Base-by-base conservation (phyloP, 2,113 vertebrate species). In the Dromaius novaehollandiae region DNA sequence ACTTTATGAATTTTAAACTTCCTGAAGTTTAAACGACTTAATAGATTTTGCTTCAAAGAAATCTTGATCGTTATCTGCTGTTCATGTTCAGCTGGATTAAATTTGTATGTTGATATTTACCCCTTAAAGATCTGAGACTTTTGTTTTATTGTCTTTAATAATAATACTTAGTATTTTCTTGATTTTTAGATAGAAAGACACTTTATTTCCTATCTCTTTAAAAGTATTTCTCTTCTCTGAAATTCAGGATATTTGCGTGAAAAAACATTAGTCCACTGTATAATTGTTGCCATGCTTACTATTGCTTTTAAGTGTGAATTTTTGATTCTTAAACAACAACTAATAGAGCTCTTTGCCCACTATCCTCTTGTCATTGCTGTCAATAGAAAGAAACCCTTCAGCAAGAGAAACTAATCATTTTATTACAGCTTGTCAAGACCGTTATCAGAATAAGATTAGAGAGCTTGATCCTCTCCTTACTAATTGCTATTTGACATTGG, bases 311-410 rank as follows among this genome's bases (percentile, higher is more conserved):
- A 91, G 76, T 83, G 91, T 86, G 89, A 95, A 86, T 34, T 44
- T 68, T n/a, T 94, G 68, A 94, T 91, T 83, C 88, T 51, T 83
- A 84, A 88, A 86, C 86, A 94, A 26, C 82, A 94, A 73, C 80
- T 92, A 91, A 82, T 60, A 86, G 80, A 90, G 51, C 64, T 93
- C 87, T 74, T 91, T 85, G 75, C 63, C 82, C 87, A 71, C 87
- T 89, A 22, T 91, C 58, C 48, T 75, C 91, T 88, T 90, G 81
- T 85, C 93, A 80, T 94, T 82, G 75, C 78, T 95, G 68, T 18
- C 58, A 85, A 96, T 9, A 78, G 93, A 93, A 91, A 82, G 71
- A 96, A 88, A 90, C 50, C 40, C 88, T 89, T 90, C 82, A 91
- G 64, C 21, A 32, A 60, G 61, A 90, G 53, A 86, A 95, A 69